A percentile compares a stretch with the other conserved stretches of the same genome.
phyloP scores from a whole-genome alignment of 2,888 invertebrate genomes.

The Caenorhabditis virilis region DNA sequence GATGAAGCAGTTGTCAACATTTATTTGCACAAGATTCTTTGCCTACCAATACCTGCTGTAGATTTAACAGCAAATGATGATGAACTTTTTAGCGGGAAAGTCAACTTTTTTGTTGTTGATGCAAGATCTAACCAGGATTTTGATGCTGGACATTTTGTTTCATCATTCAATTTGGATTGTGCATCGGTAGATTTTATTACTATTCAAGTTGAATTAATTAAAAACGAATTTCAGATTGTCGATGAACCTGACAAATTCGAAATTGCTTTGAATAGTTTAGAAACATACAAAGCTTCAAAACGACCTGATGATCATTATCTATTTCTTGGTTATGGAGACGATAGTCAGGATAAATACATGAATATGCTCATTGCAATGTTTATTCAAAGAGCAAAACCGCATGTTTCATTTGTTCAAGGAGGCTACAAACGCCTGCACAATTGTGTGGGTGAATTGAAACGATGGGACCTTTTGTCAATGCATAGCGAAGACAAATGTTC shows the following conservation, averaged over 20 bases:
- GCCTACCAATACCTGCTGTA: slow-evolving; percentile 85
- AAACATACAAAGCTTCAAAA: slow-evolving; percentile 77
- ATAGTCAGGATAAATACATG: slow-evolving; percentile 75
- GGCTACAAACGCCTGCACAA: slow-evolving; percentile 77
- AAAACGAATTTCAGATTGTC: slow-evolving; percentile 77
- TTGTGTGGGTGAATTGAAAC: slow-evolving; percentile 9
- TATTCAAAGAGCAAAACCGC: slow-evolving; percentile 88
- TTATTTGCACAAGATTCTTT: slow-evolving; percentile 74
- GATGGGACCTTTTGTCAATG: slow-evolving; percentile 30
- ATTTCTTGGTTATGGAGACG: slow-evolving; percentile 74
- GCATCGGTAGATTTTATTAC: slow-evolving; percentile 76
- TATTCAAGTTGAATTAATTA: not conserved
- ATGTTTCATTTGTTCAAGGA: slow-evolving; percentile 87
- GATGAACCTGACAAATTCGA: slow-evolving; percentile 93
- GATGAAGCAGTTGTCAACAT: slow-evolving; percentile 61
- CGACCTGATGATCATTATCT: slow-evolving; percentile 79
- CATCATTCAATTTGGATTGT: slow-evolving; percentile 96
- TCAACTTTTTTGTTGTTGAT: slow-evolving; percentile 87
- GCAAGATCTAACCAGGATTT: slow-evolving; percentile 95
- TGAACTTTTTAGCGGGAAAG: slow-evolving; percentile 33
- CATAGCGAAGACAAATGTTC: slow-evolving; percentile 22
- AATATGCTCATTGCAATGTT: slow-evolving; percentile 98
- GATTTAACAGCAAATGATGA: slow-evolving; percentile 41
- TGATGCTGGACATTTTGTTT: slow-evolving; percentile 92
- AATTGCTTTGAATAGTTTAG: slow-evolving; percentile 90